phyloP scores from a whole-genome alignment of 2,113 vertebrate genomes.

The Anoura caudifer region DNA sequence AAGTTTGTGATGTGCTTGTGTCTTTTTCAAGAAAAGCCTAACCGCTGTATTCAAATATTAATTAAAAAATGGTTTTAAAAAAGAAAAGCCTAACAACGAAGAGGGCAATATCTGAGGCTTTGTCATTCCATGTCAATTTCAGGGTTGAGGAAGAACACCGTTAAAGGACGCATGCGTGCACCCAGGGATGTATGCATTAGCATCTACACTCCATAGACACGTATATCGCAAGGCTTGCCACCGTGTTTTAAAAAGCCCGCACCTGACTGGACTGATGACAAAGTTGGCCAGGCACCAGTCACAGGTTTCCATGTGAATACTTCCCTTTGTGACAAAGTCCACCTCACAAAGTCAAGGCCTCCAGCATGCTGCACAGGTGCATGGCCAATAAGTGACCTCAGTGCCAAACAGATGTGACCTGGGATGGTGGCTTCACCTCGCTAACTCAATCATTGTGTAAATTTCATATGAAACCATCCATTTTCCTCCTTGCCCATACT shows the following conservation, averaged over 20 bases:
- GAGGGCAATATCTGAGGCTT: not conserved
- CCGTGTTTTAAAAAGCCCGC: not conserved
- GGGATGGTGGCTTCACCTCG: not conserved
- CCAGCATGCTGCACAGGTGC: not conserved
- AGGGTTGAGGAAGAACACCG: not conserved
- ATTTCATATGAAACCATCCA: not conserved
- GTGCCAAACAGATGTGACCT: not conserved
- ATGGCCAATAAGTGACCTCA: not conserved
- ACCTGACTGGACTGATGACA: not conserved
- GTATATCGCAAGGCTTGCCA: not conserved
- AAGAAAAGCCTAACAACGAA: not conserved
- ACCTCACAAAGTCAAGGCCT: not conserved
- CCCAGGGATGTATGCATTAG: not conserved
- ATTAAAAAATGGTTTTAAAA: too few relatives aligned
- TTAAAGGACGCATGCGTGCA: not conserved
- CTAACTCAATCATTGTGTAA: conserved; percentile 3
- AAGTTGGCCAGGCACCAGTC: not conserved
- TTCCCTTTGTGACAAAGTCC: not conserved
- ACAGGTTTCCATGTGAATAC: not conserved
- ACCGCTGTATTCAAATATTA: not conserved
- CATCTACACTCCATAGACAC: not conserved
- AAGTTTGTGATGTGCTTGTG: not conserved
- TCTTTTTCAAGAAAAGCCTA: not conserved
- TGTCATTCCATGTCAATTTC: not conserved
- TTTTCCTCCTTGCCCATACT: not conserved